Evolutionary conservation across 2,888 invertebrate genomes (phyloP), one percentile per base, ranked within the genome.

Genomic region (Ennomos erosarius): DNA sequence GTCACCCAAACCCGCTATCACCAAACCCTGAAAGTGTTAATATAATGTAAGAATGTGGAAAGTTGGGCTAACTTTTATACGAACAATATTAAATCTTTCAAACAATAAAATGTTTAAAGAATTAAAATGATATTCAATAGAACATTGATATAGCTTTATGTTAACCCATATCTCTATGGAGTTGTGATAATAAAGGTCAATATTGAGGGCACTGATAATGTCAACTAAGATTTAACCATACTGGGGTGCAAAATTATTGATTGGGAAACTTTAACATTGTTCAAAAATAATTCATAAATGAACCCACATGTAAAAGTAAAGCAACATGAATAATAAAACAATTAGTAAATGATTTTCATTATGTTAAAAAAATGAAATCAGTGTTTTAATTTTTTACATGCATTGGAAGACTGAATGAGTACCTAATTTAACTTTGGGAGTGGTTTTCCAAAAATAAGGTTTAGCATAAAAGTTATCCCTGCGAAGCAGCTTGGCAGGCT

Each of bases 1-100:
- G 90, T 99, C 99, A 73, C 98, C 96, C 63, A 99, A 89, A 55
- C 99, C 98, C 73, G 98, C 98, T 61, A 96, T 87, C 61, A 98
- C 98, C 78, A 98, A 94, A 40, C 86, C 80, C 89, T 90, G 77
- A 95, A 95, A 97, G 95, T 63, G 9, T 84, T 69, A 75, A 78
- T 53, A 76, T 74, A 72, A 67, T 65, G 55, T 58, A 49, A 71
- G 98, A 97, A 99, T 99, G 99, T 38, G 99, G 43, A 58, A 57
- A 38, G 51, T 55, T 54, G 42, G 59, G 58, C 38, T 54, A 44
- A 10, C 13, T 34, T 44, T 45, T 36, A 45, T 57, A 49, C 52
- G 51, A 54, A 61, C 54, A 60, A 53, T 26, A 26, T 26, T 26
- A 26, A 26, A 26, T 26, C 26, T 26, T 26, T 26, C 26, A 6